Conservation (phyloP, 2,797 vertebrate species). For the Scolopax rusticola region DNA sequence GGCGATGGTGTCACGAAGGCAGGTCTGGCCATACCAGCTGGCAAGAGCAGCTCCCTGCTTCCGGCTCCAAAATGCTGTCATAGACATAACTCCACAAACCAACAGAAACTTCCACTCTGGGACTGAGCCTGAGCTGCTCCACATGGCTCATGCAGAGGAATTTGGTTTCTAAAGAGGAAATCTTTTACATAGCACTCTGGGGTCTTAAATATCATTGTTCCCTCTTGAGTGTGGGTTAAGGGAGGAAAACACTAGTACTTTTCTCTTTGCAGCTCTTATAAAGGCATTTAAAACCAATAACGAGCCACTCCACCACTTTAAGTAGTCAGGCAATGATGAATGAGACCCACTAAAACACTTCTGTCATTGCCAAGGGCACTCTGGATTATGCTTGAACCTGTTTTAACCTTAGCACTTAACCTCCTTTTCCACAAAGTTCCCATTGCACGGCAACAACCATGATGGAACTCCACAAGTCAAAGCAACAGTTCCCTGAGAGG, state of each 20-base stretch:
- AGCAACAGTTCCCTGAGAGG: neutral
- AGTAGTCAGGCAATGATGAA: conserved; percentile 33
- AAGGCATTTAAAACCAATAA: conserved; percentile 42
- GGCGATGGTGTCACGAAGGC: neutral
- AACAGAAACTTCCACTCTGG: neutral
- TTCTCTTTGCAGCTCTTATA: neutral
- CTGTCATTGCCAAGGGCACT: conserved; percentile 38
- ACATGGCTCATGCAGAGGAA: rapidly evolving
- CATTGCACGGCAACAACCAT: neutral
- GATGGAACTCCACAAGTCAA: neutral
- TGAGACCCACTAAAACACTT: conserved; percentile 33
- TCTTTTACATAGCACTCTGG: neutral
- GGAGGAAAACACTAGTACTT: neutral
- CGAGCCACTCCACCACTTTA: conserved; percentile 37
- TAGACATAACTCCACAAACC: neutral
- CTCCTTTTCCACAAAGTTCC: conserved; percentile 5
- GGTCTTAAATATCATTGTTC: conserved; percentile 16
- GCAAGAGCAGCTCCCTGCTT: neutral
- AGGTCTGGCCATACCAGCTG: neutral
- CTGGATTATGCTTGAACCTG: conserved; percentile 50
- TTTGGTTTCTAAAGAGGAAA: neutral
- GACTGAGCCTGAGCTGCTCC: neutral
- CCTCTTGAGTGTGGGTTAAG: neutral
- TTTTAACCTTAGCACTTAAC: conserved; percentile 52
- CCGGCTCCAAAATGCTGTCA: neutral